These are phyloP conservation scores for Pygoscelis adeliae DNA, from an alignment of 2,113 vertebrate genomes.

Conservation along the genomic window DNA sequence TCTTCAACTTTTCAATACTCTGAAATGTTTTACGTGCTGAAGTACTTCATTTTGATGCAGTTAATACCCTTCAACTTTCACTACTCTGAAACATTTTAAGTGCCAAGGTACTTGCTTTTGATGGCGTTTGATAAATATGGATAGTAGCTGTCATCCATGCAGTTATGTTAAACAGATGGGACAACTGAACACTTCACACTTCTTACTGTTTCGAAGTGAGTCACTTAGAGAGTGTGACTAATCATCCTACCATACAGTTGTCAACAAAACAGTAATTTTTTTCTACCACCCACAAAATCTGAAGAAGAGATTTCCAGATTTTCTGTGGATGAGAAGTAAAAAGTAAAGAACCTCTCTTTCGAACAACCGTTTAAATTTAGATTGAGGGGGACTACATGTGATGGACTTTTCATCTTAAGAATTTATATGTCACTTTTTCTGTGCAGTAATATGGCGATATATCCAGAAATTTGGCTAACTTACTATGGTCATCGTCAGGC, in stretches of 20 bases:
- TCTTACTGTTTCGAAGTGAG: slow-evolving; percentile 35
- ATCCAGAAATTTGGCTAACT: background rate
- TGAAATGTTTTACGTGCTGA: background rate
- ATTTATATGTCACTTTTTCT: background rate
- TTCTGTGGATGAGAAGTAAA: background rate
- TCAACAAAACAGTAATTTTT: slow-evolving; percentile 35
- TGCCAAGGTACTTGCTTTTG: background rate
- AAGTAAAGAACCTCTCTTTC: background rate
- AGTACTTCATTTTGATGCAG: background rate
- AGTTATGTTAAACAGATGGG: slow-evolving; percentile 48
- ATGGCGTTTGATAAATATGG: background rate
- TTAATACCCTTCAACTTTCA: background rate
- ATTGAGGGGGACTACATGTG: background rate
- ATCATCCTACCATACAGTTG: slow-evolving; percentile 27
- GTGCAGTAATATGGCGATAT: background rate
- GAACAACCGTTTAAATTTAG: background rate
- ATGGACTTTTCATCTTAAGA: background rate
- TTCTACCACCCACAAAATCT: background rate
- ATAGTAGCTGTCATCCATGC: background rate
- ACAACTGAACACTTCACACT: background rate
- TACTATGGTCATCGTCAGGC: accelerated
- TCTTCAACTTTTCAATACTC: background rate
- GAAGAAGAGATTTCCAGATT: background rate
- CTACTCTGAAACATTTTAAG: background rate
- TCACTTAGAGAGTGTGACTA: slow-evolving; percentile 41